These are phyloP conservation scores for Tetrax tetrax DNA, from an alignment of 2,113 vertebrate species.

Conservation along the genomic window DNA sequence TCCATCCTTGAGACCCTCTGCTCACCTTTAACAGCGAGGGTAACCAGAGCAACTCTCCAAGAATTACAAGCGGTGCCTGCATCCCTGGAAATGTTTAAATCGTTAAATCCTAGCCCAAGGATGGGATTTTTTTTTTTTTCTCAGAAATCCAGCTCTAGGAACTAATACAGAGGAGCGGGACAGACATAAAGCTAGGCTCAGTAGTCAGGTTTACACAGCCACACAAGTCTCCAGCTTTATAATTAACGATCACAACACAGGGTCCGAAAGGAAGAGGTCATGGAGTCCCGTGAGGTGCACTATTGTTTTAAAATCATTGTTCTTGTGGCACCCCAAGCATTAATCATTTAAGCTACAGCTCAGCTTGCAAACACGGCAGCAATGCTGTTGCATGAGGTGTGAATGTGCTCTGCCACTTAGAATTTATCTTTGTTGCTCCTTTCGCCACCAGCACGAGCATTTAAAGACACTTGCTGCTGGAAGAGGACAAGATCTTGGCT, in stretches of 20 bases:
- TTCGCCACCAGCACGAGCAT: background rate
- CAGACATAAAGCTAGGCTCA: background rate
- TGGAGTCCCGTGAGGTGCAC: no score
- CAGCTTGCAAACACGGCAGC: background rate
- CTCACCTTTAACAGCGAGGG: background rate
- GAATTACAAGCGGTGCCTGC: background rate
- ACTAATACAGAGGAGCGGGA: background rate
- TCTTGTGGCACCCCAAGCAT: background rate
- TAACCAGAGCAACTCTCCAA: background rate
- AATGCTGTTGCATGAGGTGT: no score
- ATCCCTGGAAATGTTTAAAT: background rate
- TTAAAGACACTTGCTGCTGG: background rate
- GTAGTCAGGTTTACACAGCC: background rate
- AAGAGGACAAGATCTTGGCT: background rate
- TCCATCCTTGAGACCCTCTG: fast-evolving
- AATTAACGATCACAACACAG: fast-evolving
- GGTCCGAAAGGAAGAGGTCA: background rate
- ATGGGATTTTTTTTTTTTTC: background rate
- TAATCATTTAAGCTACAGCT: background rate
- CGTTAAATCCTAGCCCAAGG: background rate
- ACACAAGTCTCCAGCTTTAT: background rate
- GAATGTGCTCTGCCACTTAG: background rate
- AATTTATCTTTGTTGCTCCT: background rate
- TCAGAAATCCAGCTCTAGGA: background rate
- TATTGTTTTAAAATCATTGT: background rate